Evolutionary conservation across 2,888 invertebrate genomes (phyloP).

Genomic region (Cataglyphis cursor): DNA sequence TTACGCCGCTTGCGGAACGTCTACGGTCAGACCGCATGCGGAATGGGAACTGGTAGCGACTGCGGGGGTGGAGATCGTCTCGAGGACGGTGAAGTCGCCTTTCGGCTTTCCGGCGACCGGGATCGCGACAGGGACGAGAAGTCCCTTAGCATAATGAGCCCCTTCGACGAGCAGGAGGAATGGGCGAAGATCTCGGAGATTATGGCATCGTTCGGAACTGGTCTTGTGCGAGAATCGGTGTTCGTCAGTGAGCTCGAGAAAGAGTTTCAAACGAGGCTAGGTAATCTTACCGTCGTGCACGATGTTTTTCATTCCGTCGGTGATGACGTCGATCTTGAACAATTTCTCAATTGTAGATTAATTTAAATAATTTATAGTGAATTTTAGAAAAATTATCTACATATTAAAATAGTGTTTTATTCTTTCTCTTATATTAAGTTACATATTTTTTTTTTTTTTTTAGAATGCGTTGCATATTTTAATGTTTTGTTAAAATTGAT

Average conservation of each 20-base stretch:
- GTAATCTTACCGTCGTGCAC: constrained; percentile 84
- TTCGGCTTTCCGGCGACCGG: constrained; percentile 82
- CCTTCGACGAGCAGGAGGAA: constrained; percentile 97
- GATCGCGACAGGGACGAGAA: constrained; percentile 86
- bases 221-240: constrained; percentile 92
- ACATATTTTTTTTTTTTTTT: background rate
- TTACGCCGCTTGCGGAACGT: constrained; percentile 92
- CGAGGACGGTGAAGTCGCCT: constrained; percentile 83
- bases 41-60: constrained; percentile 85
- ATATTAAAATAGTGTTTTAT: background rate
- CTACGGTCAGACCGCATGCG: constrained; percentile 88
- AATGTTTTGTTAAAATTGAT: background rate
- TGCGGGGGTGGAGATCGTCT: constrained; percentile 82
- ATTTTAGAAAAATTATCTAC: background rate
- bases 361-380: background rate
- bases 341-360: background rate
- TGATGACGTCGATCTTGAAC: background rate
- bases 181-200: constrained; percentile 99
- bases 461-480: background rate
- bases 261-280: constrained; percentile 92
- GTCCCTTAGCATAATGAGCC: constrained; percentile 91
- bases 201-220: constrained; percentile 97
- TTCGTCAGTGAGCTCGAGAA: constrained; percentile 93
- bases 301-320: background rate
- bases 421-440: background rate